A percentile compares a stretch with the other conserved stretches of the same genome.
These are phyloP conservation scores for Orcinus orca DNA, from an alignment of 2,113 vertebrate genomes.

Conservation along the genomic window DNA sequence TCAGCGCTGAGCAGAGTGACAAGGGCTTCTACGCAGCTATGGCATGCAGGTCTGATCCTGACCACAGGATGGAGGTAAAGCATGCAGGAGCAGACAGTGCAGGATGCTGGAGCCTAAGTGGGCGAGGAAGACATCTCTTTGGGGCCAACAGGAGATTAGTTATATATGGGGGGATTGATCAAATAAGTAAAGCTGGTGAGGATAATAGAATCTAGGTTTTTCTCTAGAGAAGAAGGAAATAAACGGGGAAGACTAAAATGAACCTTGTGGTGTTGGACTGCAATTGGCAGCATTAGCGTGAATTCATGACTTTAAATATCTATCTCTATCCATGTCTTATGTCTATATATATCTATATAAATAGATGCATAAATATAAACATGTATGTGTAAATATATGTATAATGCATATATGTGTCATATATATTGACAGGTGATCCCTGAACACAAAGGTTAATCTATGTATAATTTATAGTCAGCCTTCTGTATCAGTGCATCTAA, in stretches of 20 bases:
- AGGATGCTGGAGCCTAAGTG: not conserved
- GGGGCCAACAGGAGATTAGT: not conserved
- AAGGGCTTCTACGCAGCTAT: not conserved
- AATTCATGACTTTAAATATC: not conserved
- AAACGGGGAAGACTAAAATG: not conserved
- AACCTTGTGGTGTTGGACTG: not conserved
- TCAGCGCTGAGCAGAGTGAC: not conserved
- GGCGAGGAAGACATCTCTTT: not conserved
- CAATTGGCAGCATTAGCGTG: not conserved
- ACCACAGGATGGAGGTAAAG: not conserved
- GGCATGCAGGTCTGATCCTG: not conserved
- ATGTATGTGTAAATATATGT: not conserved
- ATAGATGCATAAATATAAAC: not conserved
- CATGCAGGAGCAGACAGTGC: not conserved
- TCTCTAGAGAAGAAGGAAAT: not conserved
- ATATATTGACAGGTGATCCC: not conserved
- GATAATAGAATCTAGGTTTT: not conserved
- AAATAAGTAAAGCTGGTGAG: not conserved
- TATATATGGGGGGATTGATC: not conserved
- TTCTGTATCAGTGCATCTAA: not conserved
- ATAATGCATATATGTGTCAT: not conserved
- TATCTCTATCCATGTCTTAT: not conserved
- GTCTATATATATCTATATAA: not conserved
- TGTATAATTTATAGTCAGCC: not conserved
- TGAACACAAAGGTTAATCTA: not conserved